Percentiles rank a stretch among this genome's conserved stretches.
Evolutionary conservation across 1,140 invertebrate genomes (phyloP).

Genomic region (Drosophila yakuba): DNA sequence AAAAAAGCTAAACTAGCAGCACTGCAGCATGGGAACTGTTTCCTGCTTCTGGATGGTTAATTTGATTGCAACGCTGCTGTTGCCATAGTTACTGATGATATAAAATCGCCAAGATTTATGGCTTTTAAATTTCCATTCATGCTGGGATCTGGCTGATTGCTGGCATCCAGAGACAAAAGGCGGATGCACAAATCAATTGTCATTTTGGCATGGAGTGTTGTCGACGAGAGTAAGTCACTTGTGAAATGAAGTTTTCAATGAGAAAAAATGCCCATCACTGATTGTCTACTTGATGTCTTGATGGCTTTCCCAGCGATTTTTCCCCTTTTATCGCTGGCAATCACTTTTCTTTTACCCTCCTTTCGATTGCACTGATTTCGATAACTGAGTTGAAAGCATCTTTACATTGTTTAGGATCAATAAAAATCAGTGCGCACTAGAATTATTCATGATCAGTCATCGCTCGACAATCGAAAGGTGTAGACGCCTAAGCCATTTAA

Average conservation of each 20-base stretch:
- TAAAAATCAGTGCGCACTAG: not conserved
- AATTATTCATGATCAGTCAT: constrained; percentile 13
- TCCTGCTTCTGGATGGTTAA: constrained; percentile 47
- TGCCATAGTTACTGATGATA: constrained; percentile 46
- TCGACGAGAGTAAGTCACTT: constrained; percentile 3
- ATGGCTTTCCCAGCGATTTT: constrained; percentile 2
- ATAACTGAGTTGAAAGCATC: too few species aligned
- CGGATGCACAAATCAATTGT: constrained; percentile 71
- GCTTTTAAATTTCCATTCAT: constrained; percentile 73
- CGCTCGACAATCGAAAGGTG: constrained; percentile 12
- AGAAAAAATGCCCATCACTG: constrained; percentile 18
- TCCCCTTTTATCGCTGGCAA: not conserved
- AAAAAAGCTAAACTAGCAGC: not conserved
- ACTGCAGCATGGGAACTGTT: not conserved
- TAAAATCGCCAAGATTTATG: constrained; percentile 66
- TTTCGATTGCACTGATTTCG: too few species aligned
- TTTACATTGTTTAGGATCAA: not conserved
- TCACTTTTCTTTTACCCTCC: constrained; percentile 9
- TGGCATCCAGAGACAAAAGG: constrained; percentile 24
- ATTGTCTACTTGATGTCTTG: constrained; percentile 13
- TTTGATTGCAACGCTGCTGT: constrained; percentile 59
- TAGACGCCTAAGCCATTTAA: constrained; percentile 11
- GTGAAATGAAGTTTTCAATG: constrained; percentile 32
- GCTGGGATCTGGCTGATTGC: constrained; percentile 46
- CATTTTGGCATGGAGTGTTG: constrained; percentile 12